Percentiles rank a stretch among this genome's conserved stretches.
Conservation (phyloP, 35 echinoderm and acorn worm species). For the Patiria miniata region DNA sequence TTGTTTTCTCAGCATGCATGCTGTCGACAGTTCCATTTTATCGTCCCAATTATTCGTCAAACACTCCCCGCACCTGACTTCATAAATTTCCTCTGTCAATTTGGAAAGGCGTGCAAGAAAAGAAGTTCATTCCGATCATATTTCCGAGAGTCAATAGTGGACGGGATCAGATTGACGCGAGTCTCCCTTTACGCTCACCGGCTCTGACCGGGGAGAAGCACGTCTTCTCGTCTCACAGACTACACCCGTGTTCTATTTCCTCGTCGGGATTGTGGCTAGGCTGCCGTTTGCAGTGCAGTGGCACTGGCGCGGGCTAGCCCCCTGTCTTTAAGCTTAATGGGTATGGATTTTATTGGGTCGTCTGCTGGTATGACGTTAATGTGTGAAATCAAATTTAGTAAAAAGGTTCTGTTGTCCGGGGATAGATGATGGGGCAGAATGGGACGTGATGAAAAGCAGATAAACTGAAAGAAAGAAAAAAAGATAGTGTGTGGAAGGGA, state of each 20-base stretch:
- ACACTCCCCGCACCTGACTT: too few species aligned
- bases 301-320: not conserved
- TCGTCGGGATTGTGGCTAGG: not conserved
- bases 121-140: conserved; percentile 14
- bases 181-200: not conserved
- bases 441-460: not conserved
- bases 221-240: not conserved
- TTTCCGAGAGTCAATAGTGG: conserved; percentile 23
- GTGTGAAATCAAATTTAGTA: conserved; percentile 20
- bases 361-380: not conserved
- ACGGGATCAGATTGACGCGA: conserved; percentile 5
- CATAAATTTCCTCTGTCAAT: not conserved
- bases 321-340: conserved; percentile 10
- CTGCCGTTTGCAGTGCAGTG: too few species aligned
- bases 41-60: too few species aligned
- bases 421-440: not conserved
- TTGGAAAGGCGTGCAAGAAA: not conserved
- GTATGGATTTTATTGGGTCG: conserved; percentile 24
- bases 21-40: too few species aligned
- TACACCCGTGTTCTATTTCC: not conserved
- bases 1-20: too few species aligned
- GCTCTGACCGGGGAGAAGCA: not conserved
- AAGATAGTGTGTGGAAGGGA: not conserved
- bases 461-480: not conserved
- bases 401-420: not conserved